Evolutionary conservation across 2,797 vertebrate genomes (phyloP).

Genomic region (Synanceia verrucosa): DNA sequence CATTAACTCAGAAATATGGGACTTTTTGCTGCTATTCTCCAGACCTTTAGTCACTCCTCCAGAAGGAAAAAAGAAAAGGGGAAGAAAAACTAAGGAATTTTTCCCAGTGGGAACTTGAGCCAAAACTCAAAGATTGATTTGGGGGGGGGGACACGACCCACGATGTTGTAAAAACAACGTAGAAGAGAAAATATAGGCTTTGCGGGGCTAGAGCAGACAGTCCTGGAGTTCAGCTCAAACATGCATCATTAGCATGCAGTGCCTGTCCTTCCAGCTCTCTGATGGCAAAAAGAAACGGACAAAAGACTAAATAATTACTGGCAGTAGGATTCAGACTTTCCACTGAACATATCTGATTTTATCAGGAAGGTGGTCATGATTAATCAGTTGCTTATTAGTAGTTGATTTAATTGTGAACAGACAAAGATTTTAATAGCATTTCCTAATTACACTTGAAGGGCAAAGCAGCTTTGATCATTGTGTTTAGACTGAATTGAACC

Average conservation of each 20-base stretch:
- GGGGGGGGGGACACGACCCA: constrained; percentile 33
- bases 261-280: constrained; percentile 64
- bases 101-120: constrained; percentile 49
- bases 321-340: constrained; percentile 61
- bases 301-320: constrained; percentile 68
- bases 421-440: constrained; percentile 56
- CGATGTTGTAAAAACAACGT: constrained; percentile 70
- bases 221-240: constrained; percentile 71
- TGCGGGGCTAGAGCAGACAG: constrained; percentile 49
- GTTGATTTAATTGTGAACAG: constrained; percentile 64
- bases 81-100: background rate
- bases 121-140: constrained; percentile 35
- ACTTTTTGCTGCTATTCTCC: constrained; percentile 50
- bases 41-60: constrained; percentile 55
- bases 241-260: constrained; percentile 74
- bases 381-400: constrained; percentile 64
- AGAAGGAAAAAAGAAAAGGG: constrained; percentile 15
- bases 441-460: constrained; percentile 58
- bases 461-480: constrained; percentile 54
- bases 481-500: constrained; percentile 49
- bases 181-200: constrained; percentile 63
- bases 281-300: constrained; percentile 60
- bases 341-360: constrained; percentile 56
- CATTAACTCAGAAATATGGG: constrained; percentile 52
- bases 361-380: constrained; percentile 62